Evolutionary conservation across 2,797 vertebrate genomes (phyloP), one percentile per base, ranked within the genome.

Genomic region (Crocidura indochinensis): DNA sequence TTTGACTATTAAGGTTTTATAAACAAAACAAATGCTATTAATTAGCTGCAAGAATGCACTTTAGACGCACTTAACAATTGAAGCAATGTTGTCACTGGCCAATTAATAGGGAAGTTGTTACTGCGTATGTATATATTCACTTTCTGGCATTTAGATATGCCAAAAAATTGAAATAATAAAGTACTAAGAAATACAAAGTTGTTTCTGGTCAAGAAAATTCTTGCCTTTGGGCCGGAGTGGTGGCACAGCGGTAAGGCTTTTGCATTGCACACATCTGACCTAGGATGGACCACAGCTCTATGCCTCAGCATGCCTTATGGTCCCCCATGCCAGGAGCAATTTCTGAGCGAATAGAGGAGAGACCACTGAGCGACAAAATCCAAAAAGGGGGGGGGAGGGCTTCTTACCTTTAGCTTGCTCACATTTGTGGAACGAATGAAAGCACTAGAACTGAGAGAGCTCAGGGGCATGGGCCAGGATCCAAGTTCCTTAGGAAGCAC

Each of bases 1-100:
- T 88, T 31, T 94, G 92, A 46, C 73, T 76, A 87, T 93, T 94
- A 76, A 91, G n/a, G 9, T 91, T 94, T 95, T 88, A 89, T 96
- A 94, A 91, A 80, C 75, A 95, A 76, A 75, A 93, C 74, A 96
- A 75, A 92, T 69, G 97, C 97, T 98, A 95, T 82, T 94, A 93
- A 88, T 89, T 87, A 96, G 97, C 92, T 76, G 89, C 96, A 93
- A 96, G 93, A 88, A 96, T 74, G 98, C 98, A 98, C 98, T 98
- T 98, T 98, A 98, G 87, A 96, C 92, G 91, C 92, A 77, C 93
- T 92, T 94, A 88, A 96, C 81, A 78, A 91, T 96, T 92, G 95
- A 22, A 0, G 44, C 56, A 93, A 92, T 91, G 73, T 44, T 84
- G 44, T 73, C 71, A 90, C 31, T 88, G 71, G 72, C 87, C 71